A percentile compares a stretch with the other conserved stretches of the same genome.
Evolutionary conservation across 2,113 vertebrate species (phyloP).

Genomic region (Pionites leucogaster): DNA sequence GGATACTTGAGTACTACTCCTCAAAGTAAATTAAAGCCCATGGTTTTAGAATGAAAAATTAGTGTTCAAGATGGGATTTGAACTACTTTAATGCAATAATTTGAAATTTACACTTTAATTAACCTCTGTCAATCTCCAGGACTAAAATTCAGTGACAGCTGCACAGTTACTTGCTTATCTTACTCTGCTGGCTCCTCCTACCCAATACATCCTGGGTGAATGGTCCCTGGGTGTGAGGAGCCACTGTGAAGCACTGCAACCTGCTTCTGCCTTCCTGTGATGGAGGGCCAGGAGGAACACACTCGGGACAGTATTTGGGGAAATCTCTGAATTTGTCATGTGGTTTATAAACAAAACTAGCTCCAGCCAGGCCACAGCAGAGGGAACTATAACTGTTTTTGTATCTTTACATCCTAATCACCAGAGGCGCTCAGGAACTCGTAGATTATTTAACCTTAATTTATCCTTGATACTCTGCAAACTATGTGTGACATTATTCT

Average conservation of each 20-base stretch:
- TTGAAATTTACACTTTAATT: constrained; percentile 21
- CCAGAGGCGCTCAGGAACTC: background rate
- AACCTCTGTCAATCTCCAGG: constrained; percentile 6
- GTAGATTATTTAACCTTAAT: background rate
- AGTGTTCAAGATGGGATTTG: background rate
- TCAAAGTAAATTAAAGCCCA: background rate
- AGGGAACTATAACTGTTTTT: fast-evolving
- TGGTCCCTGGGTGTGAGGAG: fast-evolving
- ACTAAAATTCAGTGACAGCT: background rate
- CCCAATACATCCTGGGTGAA: fast-evolving
- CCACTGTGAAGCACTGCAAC: fast-evolving
- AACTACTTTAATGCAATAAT: background rate
- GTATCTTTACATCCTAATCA: background rate
- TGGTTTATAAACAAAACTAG: background rate
- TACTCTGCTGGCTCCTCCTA: background rate
- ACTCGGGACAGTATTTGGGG: background rate
- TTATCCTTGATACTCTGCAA: background rate
- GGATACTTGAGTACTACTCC: background rate
- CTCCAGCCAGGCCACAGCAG: fast-evolving
- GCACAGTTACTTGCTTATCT: background rate
- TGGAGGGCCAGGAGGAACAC: fast-evolving
- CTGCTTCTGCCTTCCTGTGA: background rate
- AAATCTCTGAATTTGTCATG: fast-evolving
- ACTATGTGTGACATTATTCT: no score
- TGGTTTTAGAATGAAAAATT: background rate